Percentiles rank a stretch among this genome's conserved stretches.
Conservation (phyloP, 2,113 vertebrate genomes). For the Cariama cristata region DNA sequence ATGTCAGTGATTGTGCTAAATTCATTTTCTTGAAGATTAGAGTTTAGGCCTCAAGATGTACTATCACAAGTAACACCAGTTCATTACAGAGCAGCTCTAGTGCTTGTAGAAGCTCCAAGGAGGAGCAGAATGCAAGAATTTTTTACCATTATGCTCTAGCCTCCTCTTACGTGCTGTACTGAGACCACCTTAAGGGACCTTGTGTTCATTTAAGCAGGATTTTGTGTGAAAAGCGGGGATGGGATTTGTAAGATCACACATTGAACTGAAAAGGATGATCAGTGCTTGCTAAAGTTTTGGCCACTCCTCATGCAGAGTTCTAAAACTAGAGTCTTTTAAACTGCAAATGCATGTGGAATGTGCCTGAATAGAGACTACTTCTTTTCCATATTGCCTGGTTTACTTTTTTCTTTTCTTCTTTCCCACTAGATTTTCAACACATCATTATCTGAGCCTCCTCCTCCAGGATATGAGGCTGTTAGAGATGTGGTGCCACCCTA, state of each 20-base stretch:
- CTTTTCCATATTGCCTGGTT: background rate
- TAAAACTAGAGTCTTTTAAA: background rate
- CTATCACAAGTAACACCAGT: background rate
- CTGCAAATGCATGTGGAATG: background rate
- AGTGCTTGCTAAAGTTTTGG: background rate
- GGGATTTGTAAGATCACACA: background rate
- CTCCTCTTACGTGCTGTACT: background rate
- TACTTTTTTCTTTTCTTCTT: background rate
- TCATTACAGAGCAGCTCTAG: background rate
- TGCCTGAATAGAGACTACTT: background rate
- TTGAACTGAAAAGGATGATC: background rate
- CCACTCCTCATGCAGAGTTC: background rate
- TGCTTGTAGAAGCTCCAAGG: accelerated
- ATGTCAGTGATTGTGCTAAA: background rate
- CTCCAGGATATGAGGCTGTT: constrained; percentile 87
- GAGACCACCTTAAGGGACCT: background rate
- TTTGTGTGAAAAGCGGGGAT: background rate
- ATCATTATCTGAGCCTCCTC: constrained; percentile 86
- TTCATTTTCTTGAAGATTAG: background rate
- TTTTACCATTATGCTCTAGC: background rate
- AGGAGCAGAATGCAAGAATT: background rate
- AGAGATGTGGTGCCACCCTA: constrained; percentile 88
- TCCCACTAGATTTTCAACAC: constrained; percentile 85
- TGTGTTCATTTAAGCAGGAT: background rate
- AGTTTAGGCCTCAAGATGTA: background rate